Conservation (phyloP, 1,140 invertebrate genomes). For the Bradynema listronoti region DNA sequence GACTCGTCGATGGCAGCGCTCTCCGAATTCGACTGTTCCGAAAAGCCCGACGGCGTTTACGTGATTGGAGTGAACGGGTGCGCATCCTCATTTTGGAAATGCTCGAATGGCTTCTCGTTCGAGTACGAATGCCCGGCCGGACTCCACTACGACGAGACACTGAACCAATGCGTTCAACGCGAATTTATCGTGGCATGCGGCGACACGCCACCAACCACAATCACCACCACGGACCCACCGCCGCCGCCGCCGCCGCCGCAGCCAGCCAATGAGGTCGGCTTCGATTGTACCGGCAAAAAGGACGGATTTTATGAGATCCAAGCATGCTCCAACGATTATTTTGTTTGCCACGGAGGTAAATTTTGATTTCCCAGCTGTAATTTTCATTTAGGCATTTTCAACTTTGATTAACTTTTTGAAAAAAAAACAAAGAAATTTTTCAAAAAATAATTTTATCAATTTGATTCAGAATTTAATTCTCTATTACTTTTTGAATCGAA, state of each 20-base stretch:
- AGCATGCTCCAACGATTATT: background rate
- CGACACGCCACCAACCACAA: background rate
- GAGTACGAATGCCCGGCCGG: background rate
- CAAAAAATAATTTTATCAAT: too few species aligned
- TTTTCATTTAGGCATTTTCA: too few species aligned
- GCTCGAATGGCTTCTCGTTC: slow-evolving; percentile 1
- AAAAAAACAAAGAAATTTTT: too few species aligned
- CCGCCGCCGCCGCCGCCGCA: background rate
- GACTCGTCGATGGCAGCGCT: too few species aligned
- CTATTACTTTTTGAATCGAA: too few species aligned
- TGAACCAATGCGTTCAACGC: slow-evolving; percentile 1
- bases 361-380: background rate
- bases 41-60: slow-evolving; percentile 3
- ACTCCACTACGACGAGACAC: background rate
- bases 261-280: background rate
- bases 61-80: background rate
- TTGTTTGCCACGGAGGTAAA: slow-evolving; percentile 3
- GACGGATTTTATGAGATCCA: background rate
- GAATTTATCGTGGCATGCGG: slow-evolving; percentile 4
- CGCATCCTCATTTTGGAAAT: slow-evolving; percentile 7
- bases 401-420: too few species aligned
- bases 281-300: background rate
- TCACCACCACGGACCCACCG: background rate
- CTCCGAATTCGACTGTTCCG: background rate
- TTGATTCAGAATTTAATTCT: too few species aligned